Base-by-base conservation (phyloP, 1,140 invertebrate species). In the Drosophila mayri region DNA sequence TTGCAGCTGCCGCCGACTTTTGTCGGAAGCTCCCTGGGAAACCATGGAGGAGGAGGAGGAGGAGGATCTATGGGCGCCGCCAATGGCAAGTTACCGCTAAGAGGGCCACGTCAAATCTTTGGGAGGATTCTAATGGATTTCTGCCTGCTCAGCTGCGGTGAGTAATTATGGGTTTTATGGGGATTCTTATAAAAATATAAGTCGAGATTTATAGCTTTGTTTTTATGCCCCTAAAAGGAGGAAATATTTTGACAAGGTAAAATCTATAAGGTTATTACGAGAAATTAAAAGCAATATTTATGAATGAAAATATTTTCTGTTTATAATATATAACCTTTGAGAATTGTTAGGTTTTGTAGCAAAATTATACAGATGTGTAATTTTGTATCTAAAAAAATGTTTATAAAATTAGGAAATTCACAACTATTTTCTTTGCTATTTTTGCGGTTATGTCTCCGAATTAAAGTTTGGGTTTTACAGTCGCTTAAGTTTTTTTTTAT, bases 61-160 rank as follows among this genome's bases (percentile, higher is more conserved):
- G 25, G 3, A 25, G 25, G 60, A 59, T 43, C 62, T 10, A 35
- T 37, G 8, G 38, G 40, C 9, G 28, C 22, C 38, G 74, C 35
- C 58, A 35, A 41, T 25, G 35, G 52, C 16, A 83, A 74, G 58
- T 1, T 46, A 9, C 35, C 44, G 8, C n/a, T 47, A 12, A 73
- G 64, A 11, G 76, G 80, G 28, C 81, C 83, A 9, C 52, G 67
- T 22, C 35, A 79, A 41, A 91, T 92, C 60, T 81, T 79, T 9
- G 55, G 70, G 22, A 85, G 87, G 10, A 66, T 92, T 54, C 35
- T 76, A 6, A n/a, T 80, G 52, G 81, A 92, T 55, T 47, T 92
- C 10, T 61, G 66, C 12, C 58, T 92, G 63, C 73, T 92, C 18
- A 64, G 61, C 43, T 92, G 91, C 58, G 87, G 91, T 92, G 47